These are phyloP conservation scores for Notodonta ziczac DNA, from an alignment of 2,888 invertebrate species.

Conservation along the genomic window DNA sequence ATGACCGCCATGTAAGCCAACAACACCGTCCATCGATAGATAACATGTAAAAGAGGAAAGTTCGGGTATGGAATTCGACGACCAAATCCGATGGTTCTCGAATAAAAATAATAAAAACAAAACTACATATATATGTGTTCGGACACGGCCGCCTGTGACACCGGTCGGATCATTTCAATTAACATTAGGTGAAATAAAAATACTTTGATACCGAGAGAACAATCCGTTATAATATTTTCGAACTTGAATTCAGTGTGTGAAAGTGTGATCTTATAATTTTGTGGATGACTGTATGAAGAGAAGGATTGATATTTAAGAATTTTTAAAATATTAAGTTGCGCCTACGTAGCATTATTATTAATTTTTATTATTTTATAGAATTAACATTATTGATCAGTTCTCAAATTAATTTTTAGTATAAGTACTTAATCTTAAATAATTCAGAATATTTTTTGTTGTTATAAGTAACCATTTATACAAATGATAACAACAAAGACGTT, in stretches of 20 bases:
- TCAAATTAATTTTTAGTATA: too few relatives aligned
- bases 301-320: too few relatives aligned
- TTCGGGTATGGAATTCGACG: constrained; percentile 68
- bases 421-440: too few relatives aligned
- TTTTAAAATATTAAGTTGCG: too few relatives aligned
- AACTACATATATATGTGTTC: constrained; percentile 46
- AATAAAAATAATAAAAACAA: constrained; percentile 70
- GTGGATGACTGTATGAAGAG: too few relatives aligned
- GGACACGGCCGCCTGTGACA: constrained; percentile 54
- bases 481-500: background rate
- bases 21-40: constrained; percentile 48
- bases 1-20: constrained; percentile 54
- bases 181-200: constrained; percentile 73
- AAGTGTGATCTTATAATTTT: constrained; percentile 33
- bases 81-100: constrained; percentile 59
- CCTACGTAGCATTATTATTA: too few relatives aligned
- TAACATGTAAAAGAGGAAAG: constrained; percentile 72
- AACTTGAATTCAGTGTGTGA: constrained; percentile 30
- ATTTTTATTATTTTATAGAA: too few relatives aligned
- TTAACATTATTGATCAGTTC: too few relatives aligned
- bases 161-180: constrained; percentile 77
- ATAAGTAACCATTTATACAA: background rate
- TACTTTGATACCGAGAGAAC: constrained; percentile 46
- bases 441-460: too few relatives aligned
- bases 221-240: constrained; percentile 60